A percentile compares a stretch with the other conserved stretches of the same genome.
These are phyloP conservation scores for Gallinago jamesoni DNA, from an alignment of 2,113 vertebrate species.

Conservation along the genomic window DNA sequence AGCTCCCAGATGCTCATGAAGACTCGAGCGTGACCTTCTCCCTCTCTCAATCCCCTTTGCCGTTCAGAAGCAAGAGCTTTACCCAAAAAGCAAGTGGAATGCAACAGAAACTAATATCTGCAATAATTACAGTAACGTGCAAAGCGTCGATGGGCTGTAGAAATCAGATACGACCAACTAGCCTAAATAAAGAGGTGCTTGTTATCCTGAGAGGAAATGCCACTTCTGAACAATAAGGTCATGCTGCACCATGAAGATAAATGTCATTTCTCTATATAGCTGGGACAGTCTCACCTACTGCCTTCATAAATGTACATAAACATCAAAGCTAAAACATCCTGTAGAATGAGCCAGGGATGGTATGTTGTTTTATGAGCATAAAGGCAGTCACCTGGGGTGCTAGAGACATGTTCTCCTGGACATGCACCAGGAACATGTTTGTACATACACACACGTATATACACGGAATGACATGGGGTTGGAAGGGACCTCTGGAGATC, in stretches of 20 bases:
- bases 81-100: constrained; percentile 8
- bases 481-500: too few species aligned
- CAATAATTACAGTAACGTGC: background rate
- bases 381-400: background rate
- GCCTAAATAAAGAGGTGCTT: constrained; percentile 28
- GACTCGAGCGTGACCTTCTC: background rate
- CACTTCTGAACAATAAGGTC: background rate
- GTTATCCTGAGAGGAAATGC: constrained; percentile 10
- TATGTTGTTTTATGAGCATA: background rate
- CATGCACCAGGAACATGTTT: background rate
- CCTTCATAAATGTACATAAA: background rate
- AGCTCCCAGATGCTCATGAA: background rate
- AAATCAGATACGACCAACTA: background rate
- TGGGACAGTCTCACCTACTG: background rate
- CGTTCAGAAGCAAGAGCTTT: background rate
- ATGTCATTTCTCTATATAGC: background rate
- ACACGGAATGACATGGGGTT: too few species aligned
- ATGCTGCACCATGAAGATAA: background rate
- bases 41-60: background rate
- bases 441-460: background rate
- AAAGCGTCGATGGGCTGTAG: background rate
- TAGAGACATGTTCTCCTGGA: background rate
- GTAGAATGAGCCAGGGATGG: background rate
- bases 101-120: background rate
- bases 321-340: background rate